Percentiles rank a stretch among this genome's conserved stretches.
Evolutionary conservation across 2,888 invertebrate species (phyloP).

Genomic region (Myathropa florea): DNA sequence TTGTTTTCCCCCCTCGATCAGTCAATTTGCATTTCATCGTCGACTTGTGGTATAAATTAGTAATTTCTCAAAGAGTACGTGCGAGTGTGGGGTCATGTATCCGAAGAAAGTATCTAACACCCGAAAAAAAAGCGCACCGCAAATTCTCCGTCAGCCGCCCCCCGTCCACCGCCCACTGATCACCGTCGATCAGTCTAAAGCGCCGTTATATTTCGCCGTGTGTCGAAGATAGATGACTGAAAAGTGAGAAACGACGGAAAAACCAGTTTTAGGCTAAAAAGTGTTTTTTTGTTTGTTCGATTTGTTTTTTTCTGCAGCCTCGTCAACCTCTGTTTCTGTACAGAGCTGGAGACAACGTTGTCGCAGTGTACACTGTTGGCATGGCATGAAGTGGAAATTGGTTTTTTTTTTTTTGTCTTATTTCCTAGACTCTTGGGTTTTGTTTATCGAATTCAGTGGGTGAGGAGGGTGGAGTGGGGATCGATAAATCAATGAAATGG

Average conservation of each 20-base stretch:
- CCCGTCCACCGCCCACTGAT: background rate
- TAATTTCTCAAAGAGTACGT: slow-evolving; percentile 1
- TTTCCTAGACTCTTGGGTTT: background rate
- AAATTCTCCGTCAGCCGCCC: background rate
- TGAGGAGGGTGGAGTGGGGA: background rate
- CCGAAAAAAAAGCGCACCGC: background rate
- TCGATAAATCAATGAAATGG: slow-evolving; percentile 40
- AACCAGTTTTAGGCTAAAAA: slow-evolving; percentile 60
- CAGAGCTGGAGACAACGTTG: background rate
- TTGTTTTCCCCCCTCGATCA: background rate
- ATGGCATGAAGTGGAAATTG: slow-evolving; percentile 22
- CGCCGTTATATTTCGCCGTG: slow-evolving; percentile 51
- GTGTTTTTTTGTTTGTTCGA: slow-evolving; percentile 36
- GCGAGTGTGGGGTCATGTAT: background rate
- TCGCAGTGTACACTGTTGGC: background rate
- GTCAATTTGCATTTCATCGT: slow-evolving; percentile 61
- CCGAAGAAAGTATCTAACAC: slow-evolving; percentile 37
- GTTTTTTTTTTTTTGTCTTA: slow-evolving; percentile 1
- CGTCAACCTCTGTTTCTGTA: background rate
- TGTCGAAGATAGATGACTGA: slow-evolving; percentile 16
- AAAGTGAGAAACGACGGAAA: slow-evolving; percentile 12
- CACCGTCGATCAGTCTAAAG: background rate
- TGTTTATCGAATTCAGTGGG: slow-evolving; percentile 55
- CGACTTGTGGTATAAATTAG: slow-evolving; percentile 29
- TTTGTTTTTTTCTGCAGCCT: slow-evolving; percentile 8